Percentiles rank a stretch among this genome's conserved stretches.
These are phyloP conservation scores for Pollenia labialis DNA, from an alignment of 2,888 invertebrate genomes.

Conservation along the genomic window DNA sequence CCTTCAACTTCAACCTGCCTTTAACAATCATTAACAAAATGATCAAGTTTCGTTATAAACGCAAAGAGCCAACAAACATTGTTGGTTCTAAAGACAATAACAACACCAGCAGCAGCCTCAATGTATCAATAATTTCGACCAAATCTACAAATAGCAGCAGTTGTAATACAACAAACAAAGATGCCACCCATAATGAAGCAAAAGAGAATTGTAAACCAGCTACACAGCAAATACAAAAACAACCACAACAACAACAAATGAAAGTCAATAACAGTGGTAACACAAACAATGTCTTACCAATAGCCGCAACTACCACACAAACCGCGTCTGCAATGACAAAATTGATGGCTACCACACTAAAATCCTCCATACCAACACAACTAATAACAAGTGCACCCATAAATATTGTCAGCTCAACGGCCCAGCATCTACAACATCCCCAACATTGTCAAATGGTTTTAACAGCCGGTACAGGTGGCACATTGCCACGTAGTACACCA, in stretches of 20 bases:
- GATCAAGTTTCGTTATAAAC: constrained; percentile 89
- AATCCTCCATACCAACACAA: constrained; percentile 59
- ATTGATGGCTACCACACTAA: constrained; percentile 18
- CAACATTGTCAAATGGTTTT: constrained; percentile 78
- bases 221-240: constrained; percentile 27
- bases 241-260: constrained; percentile 52
- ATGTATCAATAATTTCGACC: constrained; percentile 50
- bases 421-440: constrained; percentile 76
- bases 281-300: constrained; percentile 14
- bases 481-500: constrained; percentile 82
- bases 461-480: constrained; percentile 79
- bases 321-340: constrained; percentile 42
- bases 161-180: constrained; percentile 51
- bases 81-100: constrained; percentile 73
- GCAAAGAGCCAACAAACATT: constrained; percentile 85
- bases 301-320: constrained; percentile 41
- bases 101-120: constrained; percentile 17
- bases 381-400: constrained; percentile 71
- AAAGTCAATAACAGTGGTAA: constrained; percentile 31
- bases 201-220: constrained; percentile 71
- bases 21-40: constrained; percentile 80
- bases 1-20: constrained; percentile 59
- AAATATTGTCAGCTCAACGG: constrained; percentile 74
- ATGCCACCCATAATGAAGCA: constrained; percentile 59
- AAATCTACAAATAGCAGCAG: constrained; percentile 50